Evolutionary conservation across 2,113 vertebrate genomes (phyloP).

Genomic region (Ictalurus furcatus): DNA sequence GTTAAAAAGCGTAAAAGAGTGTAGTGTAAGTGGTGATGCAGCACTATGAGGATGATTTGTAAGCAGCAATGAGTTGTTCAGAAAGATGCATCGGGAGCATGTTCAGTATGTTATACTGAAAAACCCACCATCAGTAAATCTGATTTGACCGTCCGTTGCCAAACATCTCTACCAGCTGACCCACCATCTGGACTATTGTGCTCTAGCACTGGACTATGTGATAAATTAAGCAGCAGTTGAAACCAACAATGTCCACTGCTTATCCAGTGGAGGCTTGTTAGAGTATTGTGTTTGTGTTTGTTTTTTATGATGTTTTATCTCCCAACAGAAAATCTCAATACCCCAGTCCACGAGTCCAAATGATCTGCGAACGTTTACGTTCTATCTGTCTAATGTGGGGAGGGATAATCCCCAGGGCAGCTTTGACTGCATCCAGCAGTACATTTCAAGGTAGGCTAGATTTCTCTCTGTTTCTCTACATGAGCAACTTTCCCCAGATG

Average conservation of each 20-base stretch:
- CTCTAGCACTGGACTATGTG: background rate
- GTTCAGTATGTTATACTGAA: background rate
- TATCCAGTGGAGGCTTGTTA: background rate
- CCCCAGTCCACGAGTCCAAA: slow-evolving; percentile 56
- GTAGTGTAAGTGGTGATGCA: background rate
- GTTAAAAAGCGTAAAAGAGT: too few relatives aligned
- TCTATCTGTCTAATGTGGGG: slow-evolving; percentile 94
- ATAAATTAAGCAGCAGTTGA: background rate
- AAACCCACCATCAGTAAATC: background rate
- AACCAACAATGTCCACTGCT: background rate
- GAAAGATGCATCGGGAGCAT: background rate
- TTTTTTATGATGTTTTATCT: slow-evolving; percentile 20
- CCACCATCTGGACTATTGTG: background rate
- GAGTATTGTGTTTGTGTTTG: slow-evolving; percentile 7
- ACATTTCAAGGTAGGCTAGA: slow-evolving; percentile 86
- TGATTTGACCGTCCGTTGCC: background rate
- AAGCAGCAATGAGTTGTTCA: background rate
- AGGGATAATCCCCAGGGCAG: slow-evolving; percentile 95
- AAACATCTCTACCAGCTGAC: background rate
- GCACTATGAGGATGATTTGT: background rate
- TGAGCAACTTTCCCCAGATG: background rate
- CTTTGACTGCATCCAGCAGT: slow-evolving; percentile 97
- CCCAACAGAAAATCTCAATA: slow-evolving; percentile 84
- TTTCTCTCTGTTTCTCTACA: background rate
- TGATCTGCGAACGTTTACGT: slow-evolving; percentile 84